These are phyloP conservation scores for Sphaerophoria taeniata DNA, from an alignment of 2,888 invertebrate genomes.

Conservation along the genomic window DNA sequence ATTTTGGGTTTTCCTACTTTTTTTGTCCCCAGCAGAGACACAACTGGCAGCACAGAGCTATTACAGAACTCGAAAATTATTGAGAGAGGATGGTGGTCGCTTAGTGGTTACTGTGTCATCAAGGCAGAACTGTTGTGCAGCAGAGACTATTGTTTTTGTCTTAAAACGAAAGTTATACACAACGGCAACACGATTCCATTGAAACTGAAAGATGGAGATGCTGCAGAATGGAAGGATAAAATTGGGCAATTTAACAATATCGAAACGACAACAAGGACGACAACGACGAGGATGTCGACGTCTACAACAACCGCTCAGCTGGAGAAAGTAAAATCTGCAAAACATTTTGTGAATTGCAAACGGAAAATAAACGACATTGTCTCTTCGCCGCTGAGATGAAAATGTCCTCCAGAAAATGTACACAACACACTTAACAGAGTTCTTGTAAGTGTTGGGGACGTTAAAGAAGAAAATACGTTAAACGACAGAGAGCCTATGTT, in stretches of 20 bases:
- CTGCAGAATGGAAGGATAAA: slow-evolving; percentile 31
- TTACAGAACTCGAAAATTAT: too few relatives aligned
- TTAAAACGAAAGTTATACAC: slow-evolving; percentile 38
- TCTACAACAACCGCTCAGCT: slow-evolving; percentile 19
- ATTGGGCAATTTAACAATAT: slow-evolving; percentile 32
- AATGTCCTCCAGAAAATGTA: slow-evolving; percentile 21
- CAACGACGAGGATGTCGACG: background rate
- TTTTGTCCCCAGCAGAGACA: background rate
- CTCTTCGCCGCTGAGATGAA: slow-evolving; percentile 38
- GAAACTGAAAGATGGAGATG: slow-evolving; percentile 27
- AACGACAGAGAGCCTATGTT: slow-evolving; percentile 24
- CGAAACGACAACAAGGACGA: slow-evolving; percentile 46
- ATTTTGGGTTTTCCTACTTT: background rate
- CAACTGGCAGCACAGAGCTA: too few relatives aligned
- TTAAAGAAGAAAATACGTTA: slow-evolving; percentile 1
- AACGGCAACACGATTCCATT: slow-evolving; percentile 7
- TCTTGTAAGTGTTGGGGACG: slow-evolving; percentile 5
- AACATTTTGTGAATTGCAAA: slow-evolving; percentile 36
- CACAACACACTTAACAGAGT: background rate
- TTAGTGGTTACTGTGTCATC: slow-evolving; percentile 31
- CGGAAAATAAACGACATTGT: slow-evolving; percentile 29
- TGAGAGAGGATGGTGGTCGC: slow-evolving; percentile 1
- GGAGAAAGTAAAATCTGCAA: slow-evolving; percentile 45
- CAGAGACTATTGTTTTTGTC: slow-evolving; percentile 31
- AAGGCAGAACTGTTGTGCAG: slow-evolving; percentile 38